phyloP scores from a whole-genome alignment of 2,113 vertebrate genomes.

The Forbesichthys agassizii region DNA sequence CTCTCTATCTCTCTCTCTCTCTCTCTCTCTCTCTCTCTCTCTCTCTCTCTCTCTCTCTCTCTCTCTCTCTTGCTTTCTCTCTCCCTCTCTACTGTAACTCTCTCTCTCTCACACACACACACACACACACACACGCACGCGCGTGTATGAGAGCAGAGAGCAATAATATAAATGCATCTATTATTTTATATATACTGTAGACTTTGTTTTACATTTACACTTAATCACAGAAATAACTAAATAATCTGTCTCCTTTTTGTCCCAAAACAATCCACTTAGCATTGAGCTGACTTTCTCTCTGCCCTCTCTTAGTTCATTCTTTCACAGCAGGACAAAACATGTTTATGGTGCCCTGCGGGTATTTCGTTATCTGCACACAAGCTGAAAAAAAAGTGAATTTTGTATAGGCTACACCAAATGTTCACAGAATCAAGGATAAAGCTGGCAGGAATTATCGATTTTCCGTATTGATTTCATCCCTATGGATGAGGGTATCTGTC shows the following conservation, averaged over 20 bases:
- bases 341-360: conserved; percentile 19
- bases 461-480: conserved; percentile 16
- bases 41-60: no score
- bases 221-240: no score
- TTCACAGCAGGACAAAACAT: not conserved
- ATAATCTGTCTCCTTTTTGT: no score
- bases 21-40: no score
- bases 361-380: conserved; percentile 29
- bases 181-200: not conserved
- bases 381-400: conserved; percentile 5
- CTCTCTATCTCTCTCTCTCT: no score
- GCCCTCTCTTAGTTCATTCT: not conserved
- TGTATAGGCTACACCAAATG: conserved; percentile 2
- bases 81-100: not conserved
- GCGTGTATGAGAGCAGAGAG: not conserved
- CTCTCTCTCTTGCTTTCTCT: not conserved
- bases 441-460: conserved; percentile 8
- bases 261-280: not conserved
- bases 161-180: not conserved
- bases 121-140: not conserved
- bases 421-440: no score
- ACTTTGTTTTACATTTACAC: not conserved
- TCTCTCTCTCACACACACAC: no score
- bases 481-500: conserved; percentile 15
- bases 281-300: not conserved